Evolutionary conservation across 23 tunicate species (phyloP).

Genomic region (Styela plicata): DNA sequence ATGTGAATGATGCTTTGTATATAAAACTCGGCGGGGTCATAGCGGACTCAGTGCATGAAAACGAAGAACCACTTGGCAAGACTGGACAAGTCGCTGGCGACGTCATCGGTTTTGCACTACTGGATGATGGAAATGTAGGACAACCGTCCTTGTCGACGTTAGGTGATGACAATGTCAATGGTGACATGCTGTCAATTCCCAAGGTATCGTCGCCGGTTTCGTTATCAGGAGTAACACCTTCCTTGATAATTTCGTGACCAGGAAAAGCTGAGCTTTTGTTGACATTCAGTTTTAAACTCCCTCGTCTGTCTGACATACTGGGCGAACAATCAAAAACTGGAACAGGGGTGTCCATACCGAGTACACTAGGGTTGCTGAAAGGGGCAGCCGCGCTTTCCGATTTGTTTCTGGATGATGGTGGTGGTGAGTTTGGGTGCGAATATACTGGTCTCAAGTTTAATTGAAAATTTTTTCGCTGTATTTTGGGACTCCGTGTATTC

Average conservation of each 20-base stretch:
- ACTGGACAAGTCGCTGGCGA: conserved; percentile 21
- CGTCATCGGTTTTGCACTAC: neutral
- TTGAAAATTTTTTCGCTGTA: conserved; percentile 54
- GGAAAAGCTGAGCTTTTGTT: neutral
- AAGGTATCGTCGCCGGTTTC: conserved; percentile 36
- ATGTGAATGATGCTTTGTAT: conserved; percentile 13
- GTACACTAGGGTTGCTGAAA: conserved; percentile 9
- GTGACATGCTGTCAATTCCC: conserved; percentile 6
- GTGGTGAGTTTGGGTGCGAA: conserved; percentile 27
- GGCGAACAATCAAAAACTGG: conserved; percentile 26
- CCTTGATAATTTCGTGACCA: neutral
- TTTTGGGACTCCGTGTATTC: conserved; percentile 72
- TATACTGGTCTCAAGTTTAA: conserved; percentile 45
- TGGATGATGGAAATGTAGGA: conserved; percentile 15
- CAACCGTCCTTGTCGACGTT: conserved; percentile 32
- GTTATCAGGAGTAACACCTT: conserved; percentile 15
- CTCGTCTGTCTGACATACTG: conserved; percentile 6
- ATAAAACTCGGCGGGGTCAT: neutral
- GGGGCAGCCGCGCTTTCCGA: conserved; percentile 21
- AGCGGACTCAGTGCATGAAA: neutral
- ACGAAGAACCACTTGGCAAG: neutral
- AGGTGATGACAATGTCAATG: conserved; percentile 73
- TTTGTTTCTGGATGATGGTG: conserved; percentile 8
- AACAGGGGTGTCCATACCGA: neutral
- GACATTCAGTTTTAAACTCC: neutral